A percentile compares a stretch with the other conserved stretches of the same genome.
Evolutionary conservation across 2,797 vertebrate genomes (phyloP).

Genomic region (Loris lydekkerianus): DNA sequence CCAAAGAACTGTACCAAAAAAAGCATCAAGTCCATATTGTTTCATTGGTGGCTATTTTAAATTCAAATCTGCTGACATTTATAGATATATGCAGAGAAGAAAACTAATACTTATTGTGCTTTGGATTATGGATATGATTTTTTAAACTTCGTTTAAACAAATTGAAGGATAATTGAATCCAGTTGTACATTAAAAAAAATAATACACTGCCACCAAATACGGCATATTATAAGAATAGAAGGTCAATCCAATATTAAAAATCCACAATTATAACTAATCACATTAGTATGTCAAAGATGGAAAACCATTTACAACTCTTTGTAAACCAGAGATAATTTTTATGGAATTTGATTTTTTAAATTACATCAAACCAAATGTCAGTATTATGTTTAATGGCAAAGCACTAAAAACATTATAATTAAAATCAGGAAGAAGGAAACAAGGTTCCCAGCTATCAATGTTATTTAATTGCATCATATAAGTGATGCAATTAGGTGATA

Average conservation of each 20-base stretch:
- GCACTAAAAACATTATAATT: constrained; percentile 63
- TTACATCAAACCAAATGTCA: constrained; percentile 63
- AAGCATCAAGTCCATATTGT: background rate
- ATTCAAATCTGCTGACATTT: constrained; percentile 41
- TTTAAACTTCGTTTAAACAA: constrained; percentile 46
- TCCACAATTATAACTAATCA: constrained; percentile 64
- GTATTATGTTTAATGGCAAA: constrained; percentile 54
- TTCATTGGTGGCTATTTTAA: background rate
- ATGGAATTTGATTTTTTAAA: constrained; percentile 59
- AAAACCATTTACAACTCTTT: constrained; percentile 63
- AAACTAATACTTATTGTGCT: constrained; percentile 48
- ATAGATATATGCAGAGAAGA: constrained; percentile 42
- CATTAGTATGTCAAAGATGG: constrained; percentile 71
- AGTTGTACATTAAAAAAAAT: constrained; percentile 69
- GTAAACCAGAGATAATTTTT: constrained; percentile 45
- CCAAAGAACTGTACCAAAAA: background rate
- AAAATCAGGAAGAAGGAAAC: constrained; percentile 55
- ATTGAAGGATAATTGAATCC: constrained; percentile 66
- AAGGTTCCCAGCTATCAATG: background rate
- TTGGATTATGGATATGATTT: constrained; percentile 37
- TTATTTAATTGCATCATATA: constrained; percentile 37
- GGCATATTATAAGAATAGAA: constrained; percentile 63
- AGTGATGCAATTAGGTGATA: constrained; percentile 18
- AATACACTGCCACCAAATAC: constrained; percentile 48
- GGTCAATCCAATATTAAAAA: constrained; percentile 70